These are phyloP conservation scores for Aphodius granarius DNA, from an alignment of 2,888 invertebrate species.

Conservation along the genomic window DNA sequence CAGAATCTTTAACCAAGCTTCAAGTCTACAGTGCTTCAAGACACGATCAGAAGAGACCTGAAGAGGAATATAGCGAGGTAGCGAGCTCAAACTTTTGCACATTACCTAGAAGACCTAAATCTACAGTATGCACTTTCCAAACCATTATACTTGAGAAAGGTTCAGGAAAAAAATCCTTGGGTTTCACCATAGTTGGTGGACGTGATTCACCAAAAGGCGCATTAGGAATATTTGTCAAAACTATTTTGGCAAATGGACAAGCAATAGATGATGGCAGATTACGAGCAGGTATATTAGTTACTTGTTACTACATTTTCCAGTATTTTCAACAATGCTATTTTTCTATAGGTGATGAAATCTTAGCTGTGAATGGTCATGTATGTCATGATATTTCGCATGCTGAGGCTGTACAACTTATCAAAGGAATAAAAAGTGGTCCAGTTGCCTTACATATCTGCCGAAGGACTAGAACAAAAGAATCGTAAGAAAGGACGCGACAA, in stretches of 20 bases:
- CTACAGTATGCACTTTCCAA: conserved; percentile 69
- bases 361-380: conserved; percentile 79
- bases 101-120: conserved; percentile 69
- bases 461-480: conserved; percentile 42
- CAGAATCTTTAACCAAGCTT: conserved; percentile 23
- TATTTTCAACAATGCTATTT: conserved; percentile 15
- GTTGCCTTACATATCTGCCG: conserved; percentile 76
- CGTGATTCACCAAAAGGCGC: conserved; percentile 82
- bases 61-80: neutral
- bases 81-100: conserved; percentile 70
- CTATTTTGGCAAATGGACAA: conserved; percentile 80
- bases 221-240: conserved; percentile 84
- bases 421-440: conserved; percentile 75
- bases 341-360: conserved; percentile 74
- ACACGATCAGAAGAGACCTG: neutral
- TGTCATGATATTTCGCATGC: conserved; percentile 80
- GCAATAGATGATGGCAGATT: conserved; percentile 82
- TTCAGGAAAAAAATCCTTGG: conserved; percentile 78
- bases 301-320: neutral
- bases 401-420: conserved; percentile 79
- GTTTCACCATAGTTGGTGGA: conserved; percentile 90
- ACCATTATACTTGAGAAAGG: conserved; percentile 80
- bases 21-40: conserved; percentile 22
- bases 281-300: conserved; percentile 65
- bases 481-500: conserved; percentile 36